Conservation (phyloP, 2,888 invertebrate genomes). For the Aspidiotus destructor region DNA sequence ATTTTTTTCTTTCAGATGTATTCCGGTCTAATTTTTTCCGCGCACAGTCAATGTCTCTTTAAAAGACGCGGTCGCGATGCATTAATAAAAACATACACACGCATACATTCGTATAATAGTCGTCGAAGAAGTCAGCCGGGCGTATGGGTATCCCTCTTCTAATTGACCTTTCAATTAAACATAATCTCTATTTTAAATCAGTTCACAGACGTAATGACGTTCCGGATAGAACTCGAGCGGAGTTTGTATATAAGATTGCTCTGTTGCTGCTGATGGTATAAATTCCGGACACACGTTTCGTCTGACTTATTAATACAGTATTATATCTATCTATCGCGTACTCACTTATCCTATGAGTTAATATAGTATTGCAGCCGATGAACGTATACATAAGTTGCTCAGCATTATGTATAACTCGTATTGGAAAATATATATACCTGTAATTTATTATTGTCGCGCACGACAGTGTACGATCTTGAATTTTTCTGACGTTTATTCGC, state of each 20-base stretch:
- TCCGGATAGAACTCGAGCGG: not conserved
- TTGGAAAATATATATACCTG: no score
- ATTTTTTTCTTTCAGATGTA: no score
- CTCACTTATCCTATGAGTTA: no score
- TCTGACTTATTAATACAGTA: no score
- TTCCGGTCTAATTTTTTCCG: no score
- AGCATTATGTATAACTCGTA: no score
- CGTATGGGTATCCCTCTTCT: slow-evolving; percentile 19
- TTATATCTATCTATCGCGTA: no score
- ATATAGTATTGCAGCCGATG: no score
- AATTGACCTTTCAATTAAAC: slow-evolving; percentile 32
- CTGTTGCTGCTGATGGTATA: not conserved
- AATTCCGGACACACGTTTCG: not conserved
- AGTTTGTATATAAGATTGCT: not conserved
- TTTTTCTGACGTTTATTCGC: no score
- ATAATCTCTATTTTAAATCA: slow-evolving; percentile 23
- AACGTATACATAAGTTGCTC: no score
- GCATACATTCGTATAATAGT: not conserved
- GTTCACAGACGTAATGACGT: slow-evolving; percentile 14
- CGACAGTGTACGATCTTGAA: no score
- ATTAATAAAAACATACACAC: not conserved
- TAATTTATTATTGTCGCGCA: no score
- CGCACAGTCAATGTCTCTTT: not conserved
- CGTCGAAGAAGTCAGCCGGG: slow-evolving; percentile 13
- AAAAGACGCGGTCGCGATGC: not conserved